phyloP scores from a whole-genome alignment of 2,888 invertebrate genomes.

The Caenorhabditis japonica region DNA sequence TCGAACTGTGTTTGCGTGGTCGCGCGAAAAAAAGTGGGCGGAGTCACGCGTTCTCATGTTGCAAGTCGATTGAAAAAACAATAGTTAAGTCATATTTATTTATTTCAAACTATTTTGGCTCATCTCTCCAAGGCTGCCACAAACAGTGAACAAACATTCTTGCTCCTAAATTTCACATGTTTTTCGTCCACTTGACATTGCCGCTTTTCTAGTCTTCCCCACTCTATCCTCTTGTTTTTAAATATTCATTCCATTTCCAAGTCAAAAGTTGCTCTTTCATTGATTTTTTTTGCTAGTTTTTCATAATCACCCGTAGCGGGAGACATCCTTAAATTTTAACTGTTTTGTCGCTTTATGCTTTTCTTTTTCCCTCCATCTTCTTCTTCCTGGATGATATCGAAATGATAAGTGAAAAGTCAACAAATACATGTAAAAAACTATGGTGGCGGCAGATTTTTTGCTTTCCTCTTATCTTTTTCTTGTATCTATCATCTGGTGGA shows the following conservation, averaged over 20 bases:
- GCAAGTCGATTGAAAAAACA: no score
- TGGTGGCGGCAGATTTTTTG: slow-evolving; percentile 6
- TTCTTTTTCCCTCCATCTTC: no score
- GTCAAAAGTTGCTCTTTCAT: background rate
- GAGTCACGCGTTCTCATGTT: no score
- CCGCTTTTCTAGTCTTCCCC: slow-evolving; percentile 16
- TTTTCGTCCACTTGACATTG: slow-evolving; percentile 47
- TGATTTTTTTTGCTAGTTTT: slow-evolving; percentile 7
- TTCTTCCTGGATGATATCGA: slow-evolving; percentile 38
- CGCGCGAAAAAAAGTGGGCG: no score
- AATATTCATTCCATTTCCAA: background rate
- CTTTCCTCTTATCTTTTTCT: slow-evolving; percentile 1
- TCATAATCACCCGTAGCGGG: no score
- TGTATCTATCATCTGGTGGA: no score
- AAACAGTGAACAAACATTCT: slow-evolving; percentile 26
- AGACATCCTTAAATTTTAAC: no score
- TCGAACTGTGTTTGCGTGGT: no score
- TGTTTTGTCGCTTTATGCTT: no score
- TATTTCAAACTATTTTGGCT: no score
- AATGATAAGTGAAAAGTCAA: slow-evolving; percentile 53
- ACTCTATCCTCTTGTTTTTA: slow-evolving; percentile 6
- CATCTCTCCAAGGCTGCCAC: slow-evolving; percentile 6
- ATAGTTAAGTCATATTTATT: no score
- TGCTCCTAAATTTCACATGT: slow-evolving; percentile 27
- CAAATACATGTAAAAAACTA: slow-evolving; percentile 38